A percentile compares a stretch with the other conserved stretches of the same genome.
Evolutionary conservation across 1,140 invertebrate genomes (phyloP).

Genomic region (Nymphalis io): DNA sequence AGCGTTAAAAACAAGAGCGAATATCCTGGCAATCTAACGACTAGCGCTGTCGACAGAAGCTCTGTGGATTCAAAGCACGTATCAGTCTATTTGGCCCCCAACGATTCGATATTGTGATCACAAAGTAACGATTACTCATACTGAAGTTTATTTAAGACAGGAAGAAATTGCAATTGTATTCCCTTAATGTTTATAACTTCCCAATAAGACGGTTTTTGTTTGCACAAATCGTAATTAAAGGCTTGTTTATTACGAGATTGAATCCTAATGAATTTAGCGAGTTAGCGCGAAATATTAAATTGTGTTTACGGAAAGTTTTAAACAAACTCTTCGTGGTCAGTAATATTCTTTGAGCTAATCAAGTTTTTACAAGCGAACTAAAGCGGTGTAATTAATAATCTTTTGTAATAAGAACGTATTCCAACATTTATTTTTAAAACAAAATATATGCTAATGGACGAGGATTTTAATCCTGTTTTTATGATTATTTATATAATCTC

Average conservation of each 20-base stretch:
- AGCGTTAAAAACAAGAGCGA: constrained; percentile 22
- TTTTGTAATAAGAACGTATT: constrained; percentile 2
- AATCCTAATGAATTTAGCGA: constrained; percentile 16
- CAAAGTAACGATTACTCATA: constrained; percentile 76
- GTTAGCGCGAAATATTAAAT: not conserved
- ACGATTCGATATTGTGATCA: constrained; percentile 72
- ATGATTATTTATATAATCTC: too few relatives aligned
- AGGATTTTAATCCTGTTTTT: not conserved
- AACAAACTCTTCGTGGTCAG: not conserved
- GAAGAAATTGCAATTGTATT: constrained; percentile 79
- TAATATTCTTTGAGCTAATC: constrained; percentile 8
- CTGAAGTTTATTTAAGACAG: constrained; percentile 77
- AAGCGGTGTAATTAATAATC: constrained; percentile 15
- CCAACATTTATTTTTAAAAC: constrained; percentile 3
- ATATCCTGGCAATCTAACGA: constrained; percentile 17
- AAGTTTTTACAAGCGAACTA: constrained; percentile 17
- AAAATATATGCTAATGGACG: constrained; percentile 15
- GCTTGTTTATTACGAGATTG: constrained; percentile 35
- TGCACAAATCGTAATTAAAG: not conserved
- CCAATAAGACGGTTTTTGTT: constrained; percentile 58
- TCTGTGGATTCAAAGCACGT: constrained; percentile 65
- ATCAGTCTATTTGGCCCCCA: constrained; percentile 72
- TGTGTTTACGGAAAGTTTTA: not conserved
- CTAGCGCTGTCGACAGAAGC: constrained; percentile 33
- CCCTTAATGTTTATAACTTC: constrained; percentile 77